Evolutionary conservation across 2,113 vertebrate species (phyloP).

Genomic region (Sturnira hondurensis): DNA sequence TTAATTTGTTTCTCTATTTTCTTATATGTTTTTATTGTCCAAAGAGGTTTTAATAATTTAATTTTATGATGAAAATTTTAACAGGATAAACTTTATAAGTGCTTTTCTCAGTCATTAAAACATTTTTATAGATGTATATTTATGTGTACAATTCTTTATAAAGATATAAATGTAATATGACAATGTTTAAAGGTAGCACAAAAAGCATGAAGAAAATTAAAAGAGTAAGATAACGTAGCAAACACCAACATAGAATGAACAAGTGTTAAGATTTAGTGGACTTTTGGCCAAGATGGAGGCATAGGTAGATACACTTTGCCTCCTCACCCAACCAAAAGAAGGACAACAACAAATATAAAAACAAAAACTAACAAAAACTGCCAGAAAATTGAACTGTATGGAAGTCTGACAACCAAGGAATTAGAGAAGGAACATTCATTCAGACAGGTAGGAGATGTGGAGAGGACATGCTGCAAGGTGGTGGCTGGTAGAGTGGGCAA

Average conservation of each 20-base stretch:
- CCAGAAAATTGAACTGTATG: too few species aligned
- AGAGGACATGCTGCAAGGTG: too few species aligned
- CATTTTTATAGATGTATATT: not conserved
- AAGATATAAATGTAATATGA: not conserved
- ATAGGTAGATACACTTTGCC: too few species aligned
- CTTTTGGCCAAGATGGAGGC: too few species aligned
- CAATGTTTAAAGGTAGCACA: not conserved
- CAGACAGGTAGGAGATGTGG: too few species aligned
- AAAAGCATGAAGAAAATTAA: not conserved
- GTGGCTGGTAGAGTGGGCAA: too few species aligned
- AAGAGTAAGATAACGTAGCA: not conserved
- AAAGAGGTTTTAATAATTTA: not conserved
- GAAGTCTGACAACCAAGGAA: too few species aligned
- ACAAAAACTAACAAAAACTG: too few species aligned
- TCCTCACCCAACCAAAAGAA: too few species aligned
- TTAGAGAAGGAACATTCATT: too few species aligned
- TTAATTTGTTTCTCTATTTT: not conserved
- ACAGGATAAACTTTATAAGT: not conserved
- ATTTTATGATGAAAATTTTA: conserved; percentile 19
- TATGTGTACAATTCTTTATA: not conserved
- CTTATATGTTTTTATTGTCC: not conserved
- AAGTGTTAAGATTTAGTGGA: not conserved
- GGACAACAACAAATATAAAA: too few species aligned
- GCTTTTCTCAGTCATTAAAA: not conserved
- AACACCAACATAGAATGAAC: not conserved